Evolutionary conservation across 2,888 invertebrate genomes (phyloP).

Genomic region (Apamea anceps): DNA sequence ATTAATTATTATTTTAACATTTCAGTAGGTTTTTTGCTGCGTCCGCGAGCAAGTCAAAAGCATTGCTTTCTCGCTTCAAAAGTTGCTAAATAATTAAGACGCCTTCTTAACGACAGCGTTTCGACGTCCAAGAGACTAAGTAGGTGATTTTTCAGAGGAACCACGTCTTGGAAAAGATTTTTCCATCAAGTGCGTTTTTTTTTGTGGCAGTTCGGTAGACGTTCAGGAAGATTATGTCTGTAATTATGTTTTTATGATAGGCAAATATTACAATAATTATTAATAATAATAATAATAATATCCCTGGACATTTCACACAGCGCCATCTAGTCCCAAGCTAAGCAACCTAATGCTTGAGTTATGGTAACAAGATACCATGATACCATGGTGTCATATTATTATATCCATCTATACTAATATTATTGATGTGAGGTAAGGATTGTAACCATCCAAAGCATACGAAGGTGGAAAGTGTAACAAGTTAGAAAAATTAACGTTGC

Average conservation of each 20-base stretch:
- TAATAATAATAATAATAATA: no score
- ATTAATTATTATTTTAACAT: constrained; percentile 91
- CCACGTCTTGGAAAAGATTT: constrained; percentile 62
- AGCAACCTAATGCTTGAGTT: no score
- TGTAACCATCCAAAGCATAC: not conserved
- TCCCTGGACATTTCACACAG: no score
- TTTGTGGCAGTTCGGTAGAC: constrained; percentile 47
- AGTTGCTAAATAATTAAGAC: constrained; percentile 89
- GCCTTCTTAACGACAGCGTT: constrained; percentile 84
- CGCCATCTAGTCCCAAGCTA: no score
- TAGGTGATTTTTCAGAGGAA: constrained; percentile 77
- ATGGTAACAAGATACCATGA: no score
- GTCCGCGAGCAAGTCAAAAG: constrained; percentile 87
- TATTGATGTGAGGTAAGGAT: not conserved
- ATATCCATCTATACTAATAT: not conserved
- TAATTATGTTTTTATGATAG: constrained; percentile 11
- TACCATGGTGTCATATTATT: no score
- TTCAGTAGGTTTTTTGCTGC: constrained; percentile 86
- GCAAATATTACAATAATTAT: no score
- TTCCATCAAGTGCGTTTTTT: constrained; percentile 64
- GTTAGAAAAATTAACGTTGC: no score
- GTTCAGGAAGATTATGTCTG: constrained; percentile 52
- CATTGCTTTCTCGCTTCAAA: constrained; percentile 87
- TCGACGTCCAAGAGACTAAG: constrained; percentile 80
- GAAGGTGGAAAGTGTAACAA: not conserved